Evolutionary conservation across 2,888 invertebrate species (phyloP).

Genomic region (Octodonta nipae): DNA sequence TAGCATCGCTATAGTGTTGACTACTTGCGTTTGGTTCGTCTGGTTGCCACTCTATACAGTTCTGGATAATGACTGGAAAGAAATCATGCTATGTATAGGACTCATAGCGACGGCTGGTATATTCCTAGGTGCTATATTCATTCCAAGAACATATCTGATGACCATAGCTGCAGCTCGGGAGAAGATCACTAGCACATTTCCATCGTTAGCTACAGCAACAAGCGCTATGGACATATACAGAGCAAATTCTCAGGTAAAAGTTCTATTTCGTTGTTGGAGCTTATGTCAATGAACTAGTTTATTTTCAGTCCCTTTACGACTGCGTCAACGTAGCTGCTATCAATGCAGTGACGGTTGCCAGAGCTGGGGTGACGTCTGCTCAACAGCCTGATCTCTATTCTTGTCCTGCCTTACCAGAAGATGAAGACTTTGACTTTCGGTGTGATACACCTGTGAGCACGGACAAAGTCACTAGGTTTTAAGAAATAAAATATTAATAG

Average conservation of each 20-base stretch:
- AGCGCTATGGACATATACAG: conserved; percentile 37
- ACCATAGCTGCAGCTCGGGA: conserved; percentile 48
- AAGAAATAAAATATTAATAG: too few relatives aligned
- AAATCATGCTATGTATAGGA: conserved; percentile 47
- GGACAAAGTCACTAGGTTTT: conserved; percentile 35
- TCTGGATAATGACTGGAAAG: conserved; percentile 40
- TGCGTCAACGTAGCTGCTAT: conserved; percentile 43
- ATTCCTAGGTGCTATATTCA: conserved; percentile 49
- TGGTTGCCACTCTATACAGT: conserved; percentile 46
- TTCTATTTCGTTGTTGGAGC: too few relatives aligned
- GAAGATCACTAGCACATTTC: conserved; percentile 42
- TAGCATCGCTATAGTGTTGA: conserved; percentile 41
- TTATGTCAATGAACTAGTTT: conserved; percentile 7
- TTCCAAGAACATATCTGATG: conserved; percentile 57
- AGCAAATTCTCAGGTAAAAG: conserved; percentile 30
- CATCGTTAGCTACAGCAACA: conserved; percentile 36
- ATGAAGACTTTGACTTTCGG: conserved; percentile 26
- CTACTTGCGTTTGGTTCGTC: conserved; percentile 44
- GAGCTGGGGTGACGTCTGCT: conserved; percentile 18
- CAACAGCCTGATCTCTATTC: conserved; percentile 27
- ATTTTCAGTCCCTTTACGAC: conserved; percentile 42
- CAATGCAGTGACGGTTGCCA: conserved; percentile 31
- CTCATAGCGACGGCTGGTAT: conserved; percentile 49
- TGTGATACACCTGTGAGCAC: conserved; percentile 22
- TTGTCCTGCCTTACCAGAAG: conserved; percentile 24